Evolutionary conservation across 2,113 vertebrate genomes (phyloP), one percentile per base, ranked within the genome.

Genomic region (Tenebrosternarchus preto): DNA sequence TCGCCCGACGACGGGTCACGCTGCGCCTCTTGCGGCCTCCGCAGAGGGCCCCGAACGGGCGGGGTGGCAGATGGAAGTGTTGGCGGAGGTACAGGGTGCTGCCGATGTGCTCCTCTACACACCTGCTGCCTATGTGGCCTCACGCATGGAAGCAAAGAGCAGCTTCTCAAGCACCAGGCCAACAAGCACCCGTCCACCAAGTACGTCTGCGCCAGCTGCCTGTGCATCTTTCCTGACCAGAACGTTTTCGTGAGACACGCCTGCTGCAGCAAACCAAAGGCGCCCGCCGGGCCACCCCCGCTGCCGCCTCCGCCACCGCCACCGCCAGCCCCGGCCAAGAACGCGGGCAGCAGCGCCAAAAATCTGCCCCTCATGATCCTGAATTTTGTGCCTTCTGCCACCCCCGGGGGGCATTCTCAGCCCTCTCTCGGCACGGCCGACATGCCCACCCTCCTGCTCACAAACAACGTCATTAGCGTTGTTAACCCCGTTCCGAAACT

Each of bases 161-260:
- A 80, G 24, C 82, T 89, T 12, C 76, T 83, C 1, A 77, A 87
- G 16, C 90, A 92, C 84, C 81, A 75, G 63, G 82, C 84, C 57
- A 39, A 80, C 73, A 53, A 46, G 17, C 86, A 85, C 68, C 85
- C 90, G 4, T 22, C 43, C 8, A 46, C 77, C 77, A 60, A 43
- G 67, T 90, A 86, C 63, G 57, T 86, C 29, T 93, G 93, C 74
- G 33, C 85, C 0, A 3, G 59, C 56, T 93, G 93, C 60, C 84
- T 82, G 17, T 83, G 90, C 43, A 82, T 90, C n/a, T 92, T 92
- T 82, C 70, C 86, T 1, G 69, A 82, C 1, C 68, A 80, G 74
- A 73, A 11, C 11, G 8, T 31, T 1, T 89, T 86, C 68, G 77
- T 43, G 17, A 63, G 63, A 3, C 91, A 93, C 66, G 39, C 50